Evolutionary conservation across 2,113 vertebrate genomes (phyloP), one percentile per base, ranked within the genome.

Genomic region (Poeciliopsis prolifica): DNA sequence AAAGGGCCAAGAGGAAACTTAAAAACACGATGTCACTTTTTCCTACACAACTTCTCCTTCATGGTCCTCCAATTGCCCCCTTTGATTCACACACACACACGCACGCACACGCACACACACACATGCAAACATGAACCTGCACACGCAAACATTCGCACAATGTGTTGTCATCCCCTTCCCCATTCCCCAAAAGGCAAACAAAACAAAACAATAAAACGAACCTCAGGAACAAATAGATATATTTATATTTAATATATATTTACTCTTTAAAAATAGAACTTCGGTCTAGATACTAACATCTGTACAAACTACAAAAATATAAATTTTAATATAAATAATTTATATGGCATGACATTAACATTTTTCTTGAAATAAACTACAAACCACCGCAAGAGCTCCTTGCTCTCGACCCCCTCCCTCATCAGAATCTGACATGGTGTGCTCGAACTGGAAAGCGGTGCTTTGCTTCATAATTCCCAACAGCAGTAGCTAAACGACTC

Each of bases 271-370:
- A 97, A 97, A 97, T 95, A 97, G 94, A 96, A 95, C 94, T 96
- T 97, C 96, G 92, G 94, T 96, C 94, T 95, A 93, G 90, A 86
- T 92, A 95, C 96, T 96, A 96, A 93, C 93, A 95, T 95, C 95
- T 96, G 95, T 96, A 96, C 95, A 96, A 94, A 96, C 95, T 97
- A 97, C 95, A 97, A 97, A 97, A 97, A 97, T 97, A 97, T 96
- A 97, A 87, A 89, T 94, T 74, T 95, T 94, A 67, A 95, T 97
- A 97, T 97, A 97, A 97, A 97, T 97, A 97, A 97, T 93, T 96
- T 97, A 95, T 92, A 95, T 95, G 95, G 94, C 93, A 94, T 94
- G 94, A 93, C 92, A 94, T 94, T 95, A 91, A 95, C 90, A 90
- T 60, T 78, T 90, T 80, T 85, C 87, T 87, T 94, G 89, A 94